phyloP scores from a whole-genome alignment of 2,797 vertebrate species.

The Peromyscus attwateri region DNA sequence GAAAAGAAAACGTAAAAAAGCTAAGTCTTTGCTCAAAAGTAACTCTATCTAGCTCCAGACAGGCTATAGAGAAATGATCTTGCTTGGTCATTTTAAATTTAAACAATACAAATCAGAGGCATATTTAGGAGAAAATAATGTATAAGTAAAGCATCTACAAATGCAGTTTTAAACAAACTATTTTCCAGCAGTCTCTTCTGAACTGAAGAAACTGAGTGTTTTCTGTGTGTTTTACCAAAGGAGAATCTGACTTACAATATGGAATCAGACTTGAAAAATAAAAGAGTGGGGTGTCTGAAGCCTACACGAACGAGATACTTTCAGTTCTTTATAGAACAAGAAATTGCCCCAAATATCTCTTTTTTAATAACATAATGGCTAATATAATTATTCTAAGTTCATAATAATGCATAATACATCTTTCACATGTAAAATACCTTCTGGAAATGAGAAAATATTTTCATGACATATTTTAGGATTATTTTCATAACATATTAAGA shows the following conservation, averaged over 20 bases:
- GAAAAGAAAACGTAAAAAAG: slow-evolving; percentile 5
- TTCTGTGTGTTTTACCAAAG: slow-evolving; percentile 13
- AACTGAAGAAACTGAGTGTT: not conserved
- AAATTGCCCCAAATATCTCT: not conserved
- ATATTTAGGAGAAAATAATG: not conserved
- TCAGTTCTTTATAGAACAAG: not conserved
- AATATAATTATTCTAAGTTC: not conserved
- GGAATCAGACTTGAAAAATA: not conserved
- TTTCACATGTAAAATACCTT: not conserved
- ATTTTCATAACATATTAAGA: not conserved
- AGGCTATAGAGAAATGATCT: slow-evolving; percentile 37
- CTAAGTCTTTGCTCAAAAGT: not conserved
- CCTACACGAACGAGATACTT: not conserved
- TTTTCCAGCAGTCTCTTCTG: not conserved
- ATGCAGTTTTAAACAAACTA: not conserved
- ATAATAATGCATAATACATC: not conserved
- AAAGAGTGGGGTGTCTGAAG: not conserved
- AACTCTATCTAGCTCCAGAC: not conserved
- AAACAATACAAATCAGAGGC: slow-evolving; percentile 21
- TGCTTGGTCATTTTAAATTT: slow-evolving; percentile 18
- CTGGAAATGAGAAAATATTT: not conserved
- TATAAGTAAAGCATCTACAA: not conserved
- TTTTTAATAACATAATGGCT: not conserved
- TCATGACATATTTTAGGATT: not conserved
- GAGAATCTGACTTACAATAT: not conserved